Conservation (phyloP, 2,113 vertebrate genomes). For the Macquaria ambigua region DNA sequence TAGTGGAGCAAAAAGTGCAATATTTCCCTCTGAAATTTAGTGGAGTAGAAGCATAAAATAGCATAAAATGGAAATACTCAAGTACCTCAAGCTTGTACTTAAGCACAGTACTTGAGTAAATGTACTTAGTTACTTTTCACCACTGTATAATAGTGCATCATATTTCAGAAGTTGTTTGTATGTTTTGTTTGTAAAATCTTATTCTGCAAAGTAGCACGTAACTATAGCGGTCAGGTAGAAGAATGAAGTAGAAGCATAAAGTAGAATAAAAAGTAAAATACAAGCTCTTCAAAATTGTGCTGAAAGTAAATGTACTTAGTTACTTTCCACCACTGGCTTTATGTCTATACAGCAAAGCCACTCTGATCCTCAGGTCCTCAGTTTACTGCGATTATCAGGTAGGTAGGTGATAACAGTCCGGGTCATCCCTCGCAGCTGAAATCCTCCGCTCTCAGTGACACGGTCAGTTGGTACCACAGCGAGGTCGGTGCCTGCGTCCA, state of each 20-base stretch:
- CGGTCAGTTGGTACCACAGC: not conserved
- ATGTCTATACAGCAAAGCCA: not conserved
- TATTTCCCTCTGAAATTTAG: no score
- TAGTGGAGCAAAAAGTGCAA: no score
- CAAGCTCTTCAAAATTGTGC: not conserved
- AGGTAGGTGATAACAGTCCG: slow-evolving; percentile 28
- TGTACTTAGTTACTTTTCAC: no score
- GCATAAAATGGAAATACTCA: no score
- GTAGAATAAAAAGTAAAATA: not conserved
- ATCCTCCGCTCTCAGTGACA: slow-evolving; percentile 6
- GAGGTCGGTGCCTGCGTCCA: slow-evolving; percentile 26
- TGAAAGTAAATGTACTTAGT: not conserved
- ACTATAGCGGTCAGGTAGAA: not conserved
- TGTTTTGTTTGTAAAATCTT: no score
- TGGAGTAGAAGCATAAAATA: no score
- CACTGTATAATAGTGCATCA: no score
- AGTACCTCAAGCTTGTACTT: no score
- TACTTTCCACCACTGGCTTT: not conserved
- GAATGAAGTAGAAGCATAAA: not conserved
- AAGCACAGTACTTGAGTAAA: no score
- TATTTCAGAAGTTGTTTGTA: not conserved
- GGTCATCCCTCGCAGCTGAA: not conserved
- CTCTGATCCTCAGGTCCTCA: not conserved
- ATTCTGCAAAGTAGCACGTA: not conserved
- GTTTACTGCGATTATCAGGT: slow-evolving; percentile 33